Evolutionary conservation across 2,113 vertebrate genomes (phyloP).

Genomic region (Podilymbus podiceps): DNA sequence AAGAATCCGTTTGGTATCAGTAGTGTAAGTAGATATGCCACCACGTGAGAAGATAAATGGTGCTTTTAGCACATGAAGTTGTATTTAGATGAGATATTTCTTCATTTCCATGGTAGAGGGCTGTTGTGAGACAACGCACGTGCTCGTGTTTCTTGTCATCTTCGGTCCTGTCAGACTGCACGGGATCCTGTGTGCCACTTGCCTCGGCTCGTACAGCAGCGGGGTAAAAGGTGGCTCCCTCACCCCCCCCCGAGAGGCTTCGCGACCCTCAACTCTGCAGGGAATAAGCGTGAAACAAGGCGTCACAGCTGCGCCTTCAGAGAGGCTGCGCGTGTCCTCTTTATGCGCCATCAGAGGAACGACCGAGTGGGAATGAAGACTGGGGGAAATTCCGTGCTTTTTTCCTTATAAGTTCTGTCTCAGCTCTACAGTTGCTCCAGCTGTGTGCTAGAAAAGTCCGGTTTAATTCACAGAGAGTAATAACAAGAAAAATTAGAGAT

Average conservation of each 20-base stretch:
- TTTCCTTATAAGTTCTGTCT: background rate
- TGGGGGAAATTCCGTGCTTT: background rate
- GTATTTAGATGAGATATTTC: background rate
- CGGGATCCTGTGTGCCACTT: rapidly evolving
- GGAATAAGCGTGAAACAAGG: background rate
- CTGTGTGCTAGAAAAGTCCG: background rate
- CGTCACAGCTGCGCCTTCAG: background rate
- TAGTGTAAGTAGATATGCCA: background rate
- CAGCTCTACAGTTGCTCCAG: background rate
- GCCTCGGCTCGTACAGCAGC: background rate
- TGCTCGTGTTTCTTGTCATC: background rate
- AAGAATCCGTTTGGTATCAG: background rate
- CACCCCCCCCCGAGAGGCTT: too few species aligned
- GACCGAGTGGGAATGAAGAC: background rate
- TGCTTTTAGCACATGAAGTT: background rate
- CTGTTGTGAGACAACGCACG: background rate
- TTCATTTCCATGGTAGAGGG: background rate
- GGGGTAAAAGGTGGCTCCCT: background rate
- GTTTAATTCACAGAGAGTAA: background rate
- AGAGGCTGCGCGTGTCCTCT: background rate
- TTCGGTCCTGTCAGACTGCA: background rate
- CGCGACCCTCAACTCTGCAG: background rate
- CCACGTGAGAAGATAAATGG: background rate
- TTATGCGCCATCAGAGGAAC: background rate
- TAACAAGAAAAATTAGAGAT: background rate